phyloP scores from a whole-genome alignment of 2,113 vertebrate species.

The Myiozetetes cayanensis region DNA sequence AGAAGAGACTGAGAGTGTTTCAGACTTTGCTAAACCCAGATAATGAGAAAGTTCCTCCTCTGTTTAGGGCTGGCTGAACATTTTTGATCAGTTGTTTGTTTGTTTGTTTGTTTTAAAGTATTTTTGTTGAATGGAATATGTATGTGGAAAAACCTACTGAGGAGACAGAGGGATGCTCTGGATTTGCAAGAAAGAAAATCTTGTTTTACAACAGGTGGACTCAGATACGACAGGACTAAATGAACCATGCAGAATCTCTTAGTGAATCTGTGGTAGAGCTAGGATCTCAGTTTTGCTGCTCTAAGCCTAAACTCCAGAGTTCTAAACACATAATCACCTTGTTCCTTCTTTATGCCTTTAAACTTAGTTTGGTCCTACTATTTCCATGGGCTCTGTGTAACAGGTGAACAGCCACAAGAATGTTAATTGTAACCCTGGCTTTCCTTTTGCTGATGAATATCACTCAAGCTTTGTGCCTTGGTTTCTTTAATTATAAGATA shows the following conservation, averaged over 20 bases:
- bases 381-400: background rate
- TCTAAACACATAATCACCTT: background rate
- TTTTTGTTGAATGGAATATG: background rate
- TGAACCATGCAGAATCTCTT: background rate
- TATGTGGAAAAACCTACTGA: background rate
- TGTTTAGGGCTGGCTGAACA: background rate
- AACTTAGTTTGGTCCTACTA: background rate
- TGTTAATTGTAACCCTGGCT: background rate
- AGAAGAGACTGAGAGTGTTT: background rate
- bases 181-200: background rate
- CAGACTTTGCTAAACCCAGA: background rate
- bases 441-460: background rate
- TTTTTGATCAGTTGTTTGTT: background rate
- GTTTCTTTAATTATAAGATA: background rate
- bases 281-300: background rate
- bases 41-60: background rate
- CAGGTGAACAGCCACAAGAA: background rate
- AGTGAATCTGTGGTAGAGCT: background rate
- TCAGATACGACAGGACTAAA: background rate
- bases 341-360: background rate
- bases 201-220: background rate
- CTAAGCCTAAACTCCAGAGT: background rate
- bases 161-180: background rate
- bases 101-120: background rate
- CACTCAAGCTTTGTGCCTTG: background rate